A percentile compares a stretch with the other conserved stretches of the same genome.
These are phyloP conservation scores for Drosophila greeni DNA, from an alignment of 2,888 invertebrate genomes.

Conservation along the genomic window DNA sequence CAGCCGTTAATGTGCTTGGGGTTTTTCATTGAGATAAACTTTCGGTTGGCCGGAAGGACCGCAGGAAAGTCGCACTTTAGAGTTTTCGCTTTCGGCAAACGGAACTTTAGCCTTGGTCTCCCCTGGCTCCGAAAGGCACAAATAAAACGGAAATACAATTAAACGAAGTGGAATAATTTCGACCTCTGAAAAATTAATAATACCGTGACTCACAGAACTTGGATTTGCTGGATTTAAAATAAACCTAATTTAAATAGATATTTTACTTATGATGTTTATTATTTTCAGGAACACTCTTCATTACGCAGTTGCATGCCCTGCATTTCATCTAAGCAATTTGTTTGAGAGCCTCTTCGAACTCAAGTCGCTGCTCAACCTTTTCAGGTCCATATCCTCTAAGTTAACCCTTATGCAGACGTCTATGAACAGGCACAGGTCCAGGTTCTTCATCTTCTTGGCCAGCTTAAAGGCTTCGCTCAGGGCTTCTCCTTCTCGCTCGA, in stretches of 20 bases:
- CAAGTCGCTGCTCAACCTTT: slow-evolving; percentile 38
- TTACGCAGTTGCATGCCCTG: too few species aligned
- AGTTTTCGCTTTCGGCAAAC: slow-evolving; percentile 24
- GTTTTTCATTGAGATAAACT: slow-evolving; percentile 31
- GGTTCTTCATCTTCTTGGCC: slow-evolving; percentile 57
- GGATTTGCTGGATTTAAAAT: too few species aligned
- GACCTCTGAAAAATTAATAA: neutral
- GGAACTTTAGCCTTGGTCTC: neutral
- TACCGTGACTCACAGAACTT: too few species aligned
- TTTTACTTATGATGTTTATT: slow-evolving; percentile 4
- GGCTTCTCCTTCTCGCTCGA: slow-evolving; percentile 68
- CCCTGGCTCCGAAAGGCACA: neutral
- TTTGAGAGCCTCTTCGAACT: neutral
- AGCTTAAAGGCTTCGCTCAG: slow-evolving; percentile 57
- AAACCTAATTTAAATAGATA: too few species aligned
- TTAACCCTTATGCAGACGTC: slow-evolving; percentile 65
- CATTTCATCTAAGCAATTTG: slow-evolving; percentile 9
- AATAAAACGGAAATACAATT: slow-evolving; percentile 3
- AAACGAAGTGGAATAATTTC: neutral
- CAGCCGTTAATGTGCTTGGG: slow-evolving; percentile 44
- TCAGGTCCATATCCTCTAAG: slow-evolving; percentile 61
- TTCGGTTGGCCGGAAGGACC: slow-evolving; percentile 34
- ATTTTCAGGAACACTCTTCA: neutral
- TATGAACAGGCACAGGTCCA: slow-evolving; percentile 59
- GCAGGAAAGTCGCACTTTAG: slow-evolving; percentile 40